A percentile compares a stretch with the other conserved stretches of the same genome.
Evolutionary conservation across 2,888 invertebrate species (phyloP).

Genomic region (Gastrophysa polygoni): DNA sequence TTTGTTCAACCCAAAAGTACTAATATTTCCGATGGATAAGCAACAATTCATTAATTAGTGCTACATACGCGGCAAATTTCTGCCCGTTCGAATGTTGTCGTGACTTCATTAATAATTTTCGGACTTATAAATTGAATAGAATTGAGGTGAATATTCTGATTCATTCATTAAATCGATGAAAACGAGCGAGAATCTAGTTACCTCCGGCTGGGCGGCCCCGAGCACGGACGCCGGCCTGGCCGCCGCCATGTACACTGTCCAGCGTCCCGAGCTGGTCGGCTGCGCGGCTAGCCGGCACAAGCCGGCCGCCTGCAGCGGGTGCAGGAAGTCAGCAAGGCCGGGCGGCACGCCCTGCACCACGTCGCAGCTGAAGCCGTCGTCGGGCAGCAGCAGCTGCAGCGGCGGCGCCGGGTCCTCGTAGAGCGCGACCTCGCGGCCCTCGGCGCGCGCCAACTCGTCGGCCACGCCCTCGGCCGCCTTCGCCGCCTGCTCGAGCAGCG

Average conservation of each 20-base stretch:
- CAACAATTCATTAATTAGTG: too few relatives aligned
- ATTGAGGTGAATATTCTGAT: too few relatives aligned
- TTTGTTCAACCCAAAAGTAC: too few relatives aligned
- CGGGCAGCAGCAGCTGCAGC: slow-evolving; percentile 87
- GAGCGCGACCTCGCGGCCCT: slow-evolving; percentile 85
- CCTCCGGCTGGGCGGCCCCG: slow-evolving; percentile 57
- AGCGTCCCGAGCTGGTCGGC: slow-evolving; percentile 87
- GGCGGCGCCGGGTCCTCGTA: slow-evolving; percentile 93
- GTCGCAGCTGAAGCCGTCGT: slow-evolving; percentile 96
- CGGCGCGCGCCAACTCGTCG: slow-evolving; percentile 88
- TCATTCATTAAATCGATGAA: too few relatives aligned
- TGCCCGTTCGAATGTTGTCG: too few relatives aligned
- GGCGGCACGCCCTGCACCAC: slow-evolving; percentile 90
- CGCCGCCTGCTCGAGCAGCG: slow-evolving; percentile 72
- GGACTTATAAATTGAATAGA: too few relatives aligned
- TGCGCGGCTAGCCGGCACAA: slow-evolving; percentile 90
- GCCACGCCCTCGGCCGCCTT: slow-evolving; percentile 87
- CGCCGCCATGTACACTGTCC: slow-evolving; percentile 91
- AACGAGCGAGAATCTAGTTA: slow-evolving; percentile 27
- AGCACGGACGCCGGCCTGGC: slow-evolving; percentile 56
- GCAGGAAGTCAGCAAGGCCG: slow-evolving; percentile 85
- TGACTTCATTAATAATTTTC: too few relatives aligned
- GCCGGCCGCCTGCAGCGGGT: slow-evolving; percentile 82
- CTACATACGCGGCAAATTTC: too few relatives aligned
- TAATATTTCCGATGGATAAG: too few relatives aligned